A percentile compares a stretch with the other conserved stretches of the same genome.
Evolutionary conservation across 2,113 vertebrate genomes (phyloP).

Genomic region (Perccottus glenii): DNA sequence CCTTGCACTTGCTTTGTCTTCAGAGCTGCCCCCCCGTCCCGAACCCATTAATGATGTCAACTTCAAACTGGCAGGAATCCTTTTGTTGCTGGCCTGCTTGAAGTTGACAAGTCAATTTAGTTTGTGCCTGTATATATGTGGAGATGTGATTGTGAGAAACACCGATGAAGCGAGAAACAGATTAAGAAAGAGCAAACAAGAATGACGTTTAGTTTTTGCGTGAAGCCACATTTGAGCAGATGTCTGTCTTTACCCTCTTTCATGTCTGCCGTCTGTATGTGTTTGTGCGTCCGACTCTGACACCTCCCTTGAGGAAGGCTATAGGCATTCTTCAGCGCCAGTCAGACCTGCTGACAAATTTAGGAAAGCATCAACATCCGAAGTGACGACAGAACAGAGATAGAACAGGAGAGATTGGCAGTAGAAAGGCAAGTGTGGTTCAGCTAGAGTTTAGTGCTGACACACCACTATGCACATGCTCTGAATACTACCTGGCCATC

Average conservation of each 20-base stretch:
- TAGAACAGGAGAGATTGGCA: constrained; percentile 54
- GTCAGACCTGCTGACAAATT: constrained; percentile 70
- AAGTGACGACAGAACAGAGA: constrained; percentile 34
- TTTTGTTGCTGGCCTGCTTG: constrained; percentile 77
- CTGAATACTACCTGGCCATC: background rate
- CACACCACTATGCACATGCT: constrained; percentile 12
- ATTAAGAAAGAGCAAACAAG: constrained; percentile 55
- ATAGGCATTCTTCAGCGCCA: constrained; percentile 33
- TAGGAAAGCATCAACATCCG: constrained; percentile 54
- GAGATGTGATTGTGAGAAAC: constrained; percentile 39
- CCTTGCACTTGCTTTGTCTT: constrained; percentile 73
- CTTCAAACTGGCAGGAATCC: constrained; percentile 73
- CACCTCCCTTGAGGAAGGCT: constrained; percentile 49
- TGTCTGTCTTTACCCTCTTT: constrained; percentile 26
- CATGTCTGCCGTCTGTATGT: background rate
- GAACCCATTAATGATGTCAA: constrained; percentile 74
- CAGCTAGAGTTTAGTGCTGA: constrained; percentile 64
- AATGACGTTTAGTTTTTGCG: constrained; percentile 31
- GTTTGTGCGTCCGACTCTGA: constrained; percentile 52
- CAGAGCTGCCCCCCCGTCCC: constrained; percentile 56
- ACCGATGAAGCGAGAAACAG: constrained; percentile 21
- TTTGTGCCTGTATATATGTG: constrained; percentile 35
- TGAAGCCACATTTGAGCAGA: constrained; percentile 29
- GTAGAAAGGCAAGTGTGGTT: constrained; percentile 59
- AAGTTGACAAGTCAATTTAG: constrained; percentile 81